Evolutionary conservation across 35 echinoderm and acorn worm species (phyloP).

Genomic region (Ptychodera flava): DNA sequence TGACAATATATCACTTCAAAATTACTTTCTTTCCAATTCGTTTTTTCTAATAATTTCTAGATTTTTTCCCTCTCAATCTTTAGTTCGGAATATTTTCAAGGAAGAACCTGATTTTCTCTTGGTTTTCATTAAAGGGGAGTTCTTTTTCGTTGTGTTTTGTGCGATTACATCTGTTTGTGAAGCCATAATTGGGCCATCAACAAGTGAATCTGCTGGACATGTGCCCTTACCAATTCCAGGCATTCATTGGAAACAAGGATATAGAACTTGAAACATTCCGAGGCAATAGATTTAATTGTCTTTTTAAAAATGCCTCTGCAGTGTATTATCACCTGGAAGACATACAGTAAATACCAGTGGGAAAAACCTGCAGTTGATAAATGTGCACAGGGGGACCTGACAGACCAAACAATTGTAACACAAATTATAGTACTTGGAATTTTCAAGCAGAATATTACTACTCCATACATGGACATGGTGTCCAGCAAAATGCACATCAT

Average conservation of each 20-base stretch:
- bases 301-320: neutral
- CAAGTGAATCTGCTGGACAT: neutral
- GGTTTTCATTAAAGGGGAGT: too few relatives aligned
- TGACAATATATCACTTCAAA: too few relatives aligned
- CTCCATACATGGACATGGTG: slow-evolving; percentile 60
- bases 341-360: too few relatives aligned
- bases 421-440: slow-evolving; percentile 46
- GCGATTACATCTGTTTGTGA: neutral
- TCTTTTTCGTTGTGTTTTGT: too few relatives aligned
- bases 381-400: slow-evolving; percentile 26
- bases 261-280: neutral
- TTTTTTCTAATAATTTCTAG: too few relatives aligned
- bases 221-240: neutral
- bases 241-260: neutral
- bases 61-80: too few relatives aligned
- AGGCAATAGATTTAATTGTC: neutral
- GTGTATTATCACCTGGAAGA: neutral
- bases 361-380: slow-evolving; percentile 53
- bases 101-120: too few relatives aligned
- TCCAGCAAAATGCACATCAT: slow-evolving; percentile 33
- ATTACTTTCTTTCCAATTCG: too few relatives aligned
- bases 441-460: slow-evolving; percentile 37
- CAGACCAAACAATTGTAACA: slow-evolving; percentile 38
- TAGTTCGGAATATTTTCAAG: too few relatives aligned
- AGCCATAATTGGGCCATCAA: neutral